Evolutionary conservation across 2,797 vertebrate genomes (phyloP).

Genomic region (Melanotaenia boesemani): DNA sequence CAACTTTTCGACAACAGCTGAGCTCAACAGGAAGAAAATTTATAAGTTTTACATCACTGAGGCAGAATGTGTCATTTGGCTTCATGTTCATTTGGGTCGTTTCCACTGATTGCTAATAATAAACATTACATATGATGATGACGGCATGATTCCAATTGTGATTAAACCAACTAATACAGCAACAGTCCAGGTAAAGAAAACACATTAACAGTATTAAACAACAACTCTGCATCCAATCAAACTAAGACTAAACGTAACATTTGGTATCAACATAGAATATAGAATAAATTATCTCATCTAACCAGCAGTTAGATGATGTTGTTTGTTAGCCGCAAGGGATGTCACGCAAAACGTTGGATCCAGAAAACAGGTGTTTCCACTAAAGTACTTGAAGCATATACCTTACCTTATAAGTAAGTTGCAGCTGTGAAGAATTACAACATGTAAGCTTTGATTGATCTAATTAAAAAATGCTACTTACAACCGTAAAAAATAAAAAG

Average conservation of each 20-base stretch:
- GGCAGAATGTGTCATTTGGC: too few relatives aligned
- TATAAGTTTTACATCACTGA: too few relatives aligned
- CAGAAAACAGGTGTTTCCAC: neutral
- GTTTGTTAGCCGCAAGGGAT: neutral
- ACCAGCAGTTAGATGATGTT: too few relatives aligned
- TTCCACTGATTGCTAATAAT: too few relatives aligned
- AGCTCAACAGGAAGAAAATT: too few relatives aligned
- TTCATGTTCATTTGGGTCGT: too few relatives aligned
- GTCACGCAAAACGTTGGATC: neutral
- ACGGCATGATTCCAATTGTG: too few relatives aligned
- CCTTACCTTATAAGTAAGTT: neutral
- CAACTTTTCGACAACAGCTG: neutral
- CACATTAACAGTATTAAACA: too few relatives aligned
- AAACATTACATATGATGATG: too few relatives aligned
- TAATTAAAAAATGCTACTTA: slow-evolving; percentile 7
- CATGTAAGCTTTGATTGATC: neutral
- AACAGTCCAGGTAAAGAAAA: too few relatives aligned
- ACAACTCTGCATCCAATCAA: too few relatives aligned
- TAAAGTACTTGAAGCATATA: slow-evolving; percentile 3
- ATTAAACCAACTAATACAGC: too few relatives aligned
- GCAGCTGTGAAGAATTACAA: neutral
- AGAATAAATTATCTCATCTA: neutral
- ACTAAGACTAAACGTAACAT: neutral
- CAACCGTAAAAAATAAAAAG: neutral
- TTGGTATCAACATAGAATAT: neutral